Evolutionary conservation across 2,888 invertebrate genomes (phyloP), one percentile per base, ranked within the genome.

Genomic region (Branchipolynoe longqiensis): DNA sequence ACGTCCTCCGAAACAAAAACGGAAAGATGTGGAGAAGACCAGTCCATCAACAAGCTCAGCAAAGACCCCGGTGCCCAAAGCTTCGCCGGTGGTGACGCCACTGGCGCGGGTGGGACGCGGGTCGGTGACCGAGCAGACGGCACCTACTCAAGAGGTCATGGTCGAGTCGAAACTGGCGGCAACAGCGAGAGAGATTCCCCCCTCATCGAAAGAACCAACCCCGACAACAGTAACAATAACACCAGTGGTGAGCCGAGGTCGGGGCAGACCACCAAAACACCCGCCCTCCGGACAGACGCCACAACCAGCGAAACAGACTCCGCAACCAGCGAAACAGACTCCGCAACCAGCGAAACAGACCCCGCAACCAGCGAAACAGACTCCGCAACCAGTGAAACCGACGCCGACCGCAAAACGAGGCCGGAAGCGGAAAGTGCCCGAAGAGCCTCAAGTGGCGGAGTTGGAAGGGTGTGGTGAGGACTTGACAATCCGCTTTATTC

Each of bases 1-100:
- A 41, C 73, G 73, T 12, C 73, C 36, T 25, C 73, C 73, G 6
- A 73, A 73, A 73, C 40, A n/a, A 6, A 73, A 73, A 41, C 36
- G 38, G 4, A 25, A 73, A 73, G 25, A 38, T n/a, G 36, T n/a
- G 8, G 38, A 73, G 18, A 54, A 54, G 18, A 54, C 54, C 54
- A 12, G 14, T 40, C 25, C 3, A 25, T 36, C 33, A 12, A 36
- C 33, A 69, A 69, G 8, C 6, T 40, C 73, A 28, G 38, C 14
- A 73, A 4, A 28, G 73, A 38, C 41, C 14, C 54, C 54, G 38
- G 73, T 73, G 8, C 12, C 14, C 25, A 25, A 48, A 48, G 48
- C 18, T 8, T 8, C 48, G 18, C 48, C 48, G 8, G 48, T 48
- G 18, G n/a, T n/a, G 18, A 18, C 18, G 48, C 18, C 48, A 48